Base-by-base conservation (phyloP, 2,888 invertebrate genomes). In the Hirtodrosophila cameraria region DNA sequence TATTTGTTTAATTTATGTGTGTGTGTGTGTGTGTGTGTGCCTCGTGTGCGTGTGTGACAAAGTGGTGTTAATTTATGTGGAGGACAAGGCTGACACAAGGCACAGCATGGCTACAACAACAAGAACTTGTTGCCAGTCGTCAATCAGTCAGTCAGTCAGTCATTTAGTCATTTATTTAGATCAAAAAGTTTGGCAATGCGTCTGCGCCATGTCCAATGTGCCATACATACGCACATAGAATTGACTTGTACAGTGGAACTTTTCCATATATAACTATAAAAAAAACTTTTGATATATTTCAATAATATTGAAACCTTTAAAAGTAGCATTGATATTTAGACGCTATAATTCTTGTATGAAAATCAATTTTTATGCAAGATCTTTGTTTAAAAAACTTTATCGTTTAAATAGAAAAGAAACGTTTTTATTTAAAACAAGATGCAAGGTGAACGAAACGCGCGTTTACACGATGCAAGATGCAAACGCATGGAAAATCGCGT, bases 31-130 rank as follows among this genome's bases (percentile, higher is more conserved):
- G n/a, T n/a, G n/a, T n/a, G n/a, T 48, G 45, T 46, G 43, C 30
- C 20, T 11, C 20, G 27, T 55, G 55, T 59, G 43, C 39, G 41
- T 53, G 41, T 61, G 43, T 36, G 68, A 54, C 50, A 59, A 79
- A 85, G 57, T 69, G 65, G 59, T 79, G 80, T 79, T 80, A 80
- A 80, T 86, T 83, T 76, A 67, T 76, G 75, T 61, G 68, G 82
- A 76, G 81, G 80, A 69, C 73, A 60, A 63, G 57, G 41, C 75
- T 64, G 69, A 69, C 70, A 72, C 69, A 75, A 75, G 54, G 52
- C 58, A 23, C 60, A 64, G 60, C 71, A 43, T 52, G 49, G 35
- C 35, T 45, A 58, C 50, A 62, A 28, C 54, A 61, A 42, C 27
- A 54, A 36, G 31, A 60, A 78, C 63, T 79, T 77, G 79, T 75